Evolutionary conservation across 2,113 vertebrate species (phyloP).

Genomic region (Malurus alboscapulatus): DNA sequence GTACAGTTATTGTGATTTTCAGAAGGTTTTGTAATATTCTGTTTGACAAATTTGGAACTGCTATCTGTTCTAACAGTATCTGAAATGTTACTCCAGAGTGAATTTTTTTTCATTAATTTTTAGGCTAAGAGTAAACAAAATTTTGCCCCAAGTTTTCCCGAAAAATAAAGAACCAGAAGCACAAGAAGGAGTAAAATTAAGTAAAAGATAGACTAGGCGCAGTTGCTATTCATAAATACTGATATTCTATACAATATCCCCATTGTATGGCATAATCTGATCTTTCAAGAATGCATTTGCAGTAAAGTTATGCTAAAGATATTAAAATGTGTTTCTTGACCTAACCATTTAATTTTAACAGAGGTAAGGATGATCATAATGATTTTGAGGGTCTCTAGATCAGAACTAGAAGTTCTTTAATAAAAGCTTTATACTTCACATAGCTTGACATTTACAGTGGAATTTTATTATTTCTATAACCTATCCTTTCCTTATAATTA

Average conservation of each 20-base stretch:
- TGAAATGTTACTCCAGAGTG: background rate
- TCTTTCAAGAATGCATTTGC: background rate
- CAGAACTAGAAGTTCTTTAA: conserved; percentile 17
- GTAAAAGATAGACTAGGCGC: background rate
- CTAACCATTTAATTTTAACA: background rate
- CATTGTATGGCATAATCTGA: background rate
- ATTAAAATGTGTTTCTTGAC: background rate
- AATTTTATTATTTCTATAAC: conserved; percentile 44
- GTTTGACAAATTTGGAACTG: background rate
- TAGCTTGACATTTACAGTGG: conserved; percentile 2
- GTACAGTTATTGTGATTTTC: background rate
- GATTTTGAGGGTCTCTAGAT: background rate
- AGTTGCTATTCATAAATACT: background rate
- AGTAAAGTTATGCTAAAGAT: background rate
- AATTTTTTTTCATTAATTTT: background rate
- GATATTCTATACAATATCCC: background rate
- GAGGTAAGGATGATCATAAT: background rate
- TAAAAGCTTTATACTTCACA: conserved; percentile 29
- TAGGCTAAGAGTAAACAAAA: background rate
- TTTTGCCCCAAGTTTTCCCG: background rate
- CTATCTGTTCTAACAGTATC: background rate
- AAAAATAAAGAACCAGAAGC: background rate
- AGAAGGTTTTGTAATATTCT: background rate
- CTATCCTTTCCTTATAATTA: conserved; percentile 9
- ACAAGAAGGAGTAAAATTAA: background rate